Evolutionary conservation across 2,888 invertebrate species (phyloP), one percentile per base, ranked within the genome.

Genomic region (Cartodere bifasciata): DNA sequence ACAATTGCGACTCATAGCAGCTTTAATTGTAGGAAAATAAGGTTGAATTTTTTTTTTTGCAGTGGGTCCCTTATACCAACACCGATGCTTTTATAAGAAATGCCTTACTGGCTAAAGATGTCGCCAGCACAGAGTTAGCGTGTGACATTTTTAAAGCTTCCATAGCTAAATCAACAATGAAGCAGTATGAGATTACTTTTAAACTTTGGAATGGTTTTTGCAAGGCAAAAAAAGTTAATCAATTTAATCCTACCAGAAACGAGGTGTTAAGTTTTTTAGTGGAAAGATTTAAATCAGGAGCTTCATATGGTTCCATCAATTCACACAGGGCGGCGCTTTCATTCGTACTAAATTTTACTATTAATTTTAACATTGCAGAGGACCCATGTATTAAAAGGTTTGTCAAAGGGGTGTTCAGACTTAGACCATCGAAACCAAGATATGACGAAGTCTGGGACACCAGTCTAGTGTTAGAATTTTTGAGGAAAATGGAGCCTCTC

Each of bases 391-490:
- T 48, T 4, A 40, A 40, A 30, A 23, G 44, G 14, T 46, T 47
- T 26, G 24, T 48, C 6, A 45, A 41, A 30, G 44, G 44, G 7
- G 28, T 41, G 9, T 37, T 29, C 9, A 47, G 45, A 22, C 10
- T 40, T 2, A 41, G 39, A 29, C 45, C 44, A 2, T 26, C 41
- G 3, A 30, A 7, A 9, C 41, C 44, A 1, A 47, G 42, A 34
- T 48, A 47, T 34, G 37, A 39, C 2, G 17, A 22, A 3, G 44
- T 40, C 2, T 49, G 46, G 47, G 42, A 48, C 25, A 43, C 44
- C 2, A 25, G 16, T 13, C 26, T 41, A 9, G 43, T 48, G 6
- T 32, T 50, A 13, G 31, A 45, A n/a, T 43, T 40, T 38, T 13
- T 44, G 23, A 16, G 28, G 28, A 23, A 28, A n/a, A 25, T 26